These are phyloP conservation scores for Acleris laterana DNA, from an alignment of 2,888 invertebrate species.

Conservation along the genomic window DNA sequence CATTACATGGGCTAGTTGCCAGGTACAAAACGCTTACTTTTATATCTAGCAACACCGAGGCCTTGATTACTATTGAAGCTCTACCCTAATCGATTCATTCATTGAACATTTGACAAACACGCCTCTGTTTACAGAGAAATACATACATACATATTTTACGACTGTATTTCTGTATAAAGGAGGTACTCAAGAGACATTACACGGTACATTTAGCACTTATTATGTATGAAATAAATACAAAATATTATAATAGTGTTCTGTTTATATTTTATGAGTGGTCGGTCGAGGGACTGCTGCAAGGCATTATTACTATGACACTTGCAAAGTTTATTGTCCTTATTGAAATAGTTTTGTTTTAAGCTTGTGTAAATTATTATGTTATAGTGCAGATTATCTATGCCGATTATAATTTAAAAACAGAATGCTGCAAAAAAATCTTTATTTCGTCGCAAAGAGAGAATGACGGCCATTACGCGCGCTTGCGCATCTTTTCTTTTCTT, in stretches of 20 bases:
- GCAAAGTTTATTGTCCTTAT: not conserved
- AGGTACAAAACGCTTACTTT: not conserved
- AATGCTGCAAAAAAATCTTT: no score
- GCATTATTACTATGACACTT: not conserved
- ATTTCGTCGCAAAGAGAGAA: no score
- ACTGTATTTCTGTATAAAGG: constrained; percentile 10
- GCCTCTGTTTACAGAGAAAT: constrained; percentile 20
- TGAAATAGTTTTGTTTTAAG: no score
- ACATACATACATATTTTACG: not conserved
- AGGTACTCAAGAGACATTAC: constrained; percentile 44
- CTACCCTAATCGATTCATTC: constrained; percentile 39
- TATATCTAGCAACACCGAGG: constrained; percentile 1
- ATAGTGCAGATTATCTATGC: constrained; percentile 26
- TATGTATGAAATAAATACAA: constrained; percentile 66
- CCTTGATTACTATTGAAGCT: constrained; percentile 37
- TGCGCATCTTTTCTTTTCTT: no score
- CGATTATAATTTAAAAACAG: constrained; percentile 18
- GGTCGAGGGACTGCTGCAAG: no score
- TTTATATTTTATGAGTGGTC: constrained; percentile 16
- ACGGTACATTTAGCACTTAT: constrained; percentile 66
- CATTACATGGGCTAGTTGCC: constrained; percentile 5
- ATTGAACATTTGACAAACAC: constrained; percentile 24
- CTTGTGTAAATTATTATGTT: not conserved
- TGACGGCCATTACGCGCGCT: no score
- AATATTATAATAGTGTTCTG: constrained; percentile 39